Base-by-base conservation (phyloP, 2,113 vertebrate species). In the Mesembrinibis cayennensis region DNA sequence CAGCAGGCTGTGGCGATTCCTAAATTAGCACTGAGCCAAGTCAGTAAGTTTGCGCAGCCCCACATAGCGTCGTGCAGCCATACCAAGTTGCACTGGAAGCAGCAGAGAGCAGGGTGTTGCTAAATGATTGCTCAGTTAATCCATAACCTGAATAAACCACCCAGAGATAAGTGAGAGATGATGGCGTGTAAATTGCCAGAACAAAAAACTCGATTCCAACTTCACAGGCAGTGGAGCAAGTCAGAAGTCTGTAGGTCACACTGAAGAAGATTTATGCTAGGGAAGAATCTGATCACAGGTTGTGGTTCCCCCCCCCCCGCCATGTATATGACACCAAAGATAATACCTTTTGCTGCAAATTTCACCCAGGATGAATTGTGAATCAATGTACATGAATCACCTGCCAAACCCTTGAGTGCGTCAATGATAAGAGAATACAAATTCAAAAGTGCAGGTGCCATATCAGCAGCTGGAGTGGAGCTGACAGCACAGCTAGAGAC, bases 51-150 rank as follows among this genome's bases (percentile, higher is more conserved):
- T 78, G 18, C 20, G 22, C 65, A 86, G 49, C 45, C 61, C 45
- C 87, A 70, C 52, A 22, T 16, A 40, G 50, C 3, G 0, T 45
- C n/a, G 50, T 7, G 30, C 76, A 73, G 47, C 50, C 50, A 18
- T 34, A 79, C 16, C 52, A 79, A 55, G 21, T 19, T 71, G 44
- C 38, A 34, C 32, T 67, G 47, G 32, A 83, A 93, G 30, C 50
- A 87, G 29, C 0, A 66, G 50, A 84, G 73, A 79, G 26, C 50
- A 71, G 42, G 44, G 66, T 50, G 63, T 76, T 80, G 72, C 72
- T 69, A 79, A 69, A 76, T n/a, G 16, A 69, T 76, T 82, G 82
- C 55, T 82, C 44, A 53, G 52, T 91, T 95, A 91, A 95, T 65
- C 61, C 81, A 49, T 79, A 79, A 87, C 56, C 52, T 72, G 44